Conservation (phyloP, 2,113 vertebrate species). For the Campylomormyrus numenius region DNA sequence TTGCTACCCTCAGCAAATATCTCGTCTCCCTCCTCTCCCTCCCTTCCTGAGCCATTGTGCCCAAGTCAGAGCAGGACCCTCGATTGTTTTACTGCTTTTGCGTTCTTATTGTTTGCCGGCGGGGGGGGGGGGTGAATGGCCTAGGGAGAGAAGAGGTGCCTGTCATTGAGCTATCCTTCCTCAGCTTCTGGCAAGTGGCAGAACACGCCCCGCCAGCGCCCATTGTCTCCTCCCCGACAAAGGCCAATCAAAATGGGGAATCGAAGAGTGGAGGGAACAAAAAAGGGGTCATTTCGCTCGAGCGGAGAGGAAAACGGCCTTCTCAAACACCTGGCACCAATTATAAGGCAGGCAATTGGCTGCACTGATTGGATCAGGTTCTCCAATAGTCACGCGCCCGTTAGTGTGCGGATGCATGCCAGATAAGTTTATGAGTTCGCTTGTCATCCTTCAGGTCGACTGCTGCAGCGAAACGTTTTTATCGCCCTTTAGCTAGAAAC, state of each 20-base stretch:
- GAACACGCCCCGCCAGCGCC: not conserved
- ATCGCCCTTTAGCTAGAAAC: not conserved
- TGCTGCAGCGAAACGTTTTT: not conserved
- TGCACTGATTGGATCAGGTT: not conserved
- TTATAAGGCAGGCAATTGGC: not conserved
- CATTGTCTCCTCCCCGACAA: conserved; percentile 9
- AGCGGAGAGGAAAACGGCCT: conserved; percentile 16
- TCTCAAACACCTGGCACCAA: conserved; percentile 45
- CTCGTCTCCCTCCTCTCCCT: not conserved
- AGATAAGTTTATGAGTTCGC: not conserved
- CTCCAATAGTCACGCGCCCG: not conserved
- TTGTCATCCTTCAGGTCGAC: not conserved
- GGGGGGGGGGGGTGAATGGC: not conserved
- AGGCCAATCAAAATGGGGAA: conserved; percentile 26
- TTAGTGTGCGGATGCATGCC: not conserved
- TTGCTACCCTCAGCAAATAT: not conserved
- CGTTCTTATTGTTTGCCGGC: conserved; percentile 38
- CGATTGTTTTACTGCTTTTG: conserved; percentile 41
- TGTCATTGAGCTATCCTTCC: not conserved
- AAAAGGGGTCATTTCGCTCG: not conserved
- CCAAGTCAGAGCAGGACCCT: conserved; percentile 14
- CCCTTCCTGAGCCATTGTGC: not conserved
- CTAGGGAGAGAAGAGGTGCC: not conserved
- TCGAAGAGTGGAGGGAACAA: conserved; percentile 32
- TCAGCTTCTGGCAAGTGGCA: conserved; percentile 28